Evolutionary conservation across 92 coral and sea anemone genomes (phyloP).

Genomic region (Phenganax marumi): DNA sequence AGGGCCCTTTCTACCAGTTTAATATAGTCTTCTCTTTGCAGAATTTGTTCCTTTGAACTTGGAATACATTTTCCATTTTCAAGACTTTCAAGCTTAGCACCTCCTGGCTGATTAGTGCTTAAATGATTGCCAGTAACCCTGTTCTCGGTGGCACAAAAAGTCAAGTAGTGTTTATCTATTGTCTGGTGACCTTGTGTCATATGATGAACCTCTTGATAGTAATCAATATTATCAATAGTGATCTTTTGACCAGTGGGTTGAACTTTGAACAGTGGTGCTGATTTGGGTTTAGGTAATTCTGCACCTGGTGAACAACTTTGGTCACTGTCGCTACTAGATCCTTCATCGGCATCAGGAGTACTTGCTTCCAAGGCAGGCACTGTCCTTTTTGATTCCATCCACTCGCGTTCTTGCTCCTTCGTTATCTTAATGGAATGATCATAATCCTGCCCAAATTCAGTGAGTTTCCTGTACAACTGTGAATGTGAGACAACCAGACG

Average conservation of each 20-base stretch:
- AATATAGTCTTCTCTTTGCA: constrained; percentile 52
- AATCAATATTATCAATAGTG: neutral
- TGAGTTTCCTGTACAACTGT: constrained; percentile 66
- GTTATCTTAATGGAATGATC: constrained; percentile 18
- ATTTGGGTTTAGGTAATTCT: neutral
- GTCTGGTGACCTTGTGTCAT: constrained; percentile 6
- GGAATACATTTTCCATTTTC: constrained; percentile 66
- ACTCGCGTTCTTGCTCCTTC: constrained; percentile 10
- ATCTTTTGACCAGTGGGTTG: neutral
- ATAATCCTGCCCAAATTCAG: constrained; percentile 69
- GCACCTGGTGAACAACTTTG: neutral
- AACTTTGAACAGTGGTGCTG: neutral
- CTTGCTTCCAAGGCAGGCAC: neutral
- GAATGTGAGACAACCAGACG: constrained; percentile 66
- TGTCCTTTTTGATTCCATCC: constrained; percentile 4
- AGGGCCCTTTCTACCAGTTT: constrained; percentile 50
- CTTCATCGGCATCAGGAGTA: neutral
- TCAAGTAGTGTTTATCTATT: constrained; percentile 1
- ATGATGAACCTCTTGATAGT: neutral
- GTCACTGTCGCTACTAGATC: neutral
- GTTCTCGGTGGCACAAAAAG: constrained; percentile 2
- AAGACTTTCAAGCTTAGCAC: constrained; percentile 47
- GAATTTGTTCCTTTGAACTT: constrained; percentile 13
- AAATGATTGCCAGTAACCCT: constrained; percentile 59
- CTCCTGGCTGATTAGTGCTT: constrained; percentile 40